Evolutionary conservation across 2,797 vertebrate genomes (phyloP).

Genomic region (Ceryle rudis): DNA sequence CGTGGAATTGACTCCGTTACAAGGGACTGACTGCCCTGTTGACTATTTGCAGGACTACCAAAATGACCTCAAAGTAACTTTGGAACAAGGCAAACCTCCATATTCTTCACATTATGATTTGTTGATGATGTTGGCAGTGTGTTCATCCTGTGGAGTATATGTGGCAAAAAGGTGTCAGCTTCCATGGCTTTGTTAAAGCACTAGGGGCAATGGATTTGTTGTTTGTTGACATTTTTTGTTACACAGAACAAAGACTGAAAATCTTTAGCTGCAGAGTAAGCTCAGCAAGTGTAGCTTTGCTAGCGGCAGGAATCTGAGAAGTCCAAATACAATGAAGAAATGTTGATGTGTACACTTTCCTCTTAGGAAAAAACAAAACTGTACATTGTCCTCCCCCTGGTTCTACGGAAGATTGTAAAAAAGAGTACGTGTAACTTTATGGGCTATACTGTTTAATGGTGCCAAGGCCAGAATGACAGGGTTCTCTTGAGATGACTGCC

Average conservation of each 20-base stretch:
- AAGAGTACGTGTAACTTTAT: not conserved
- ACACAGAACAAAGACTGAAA: not conserved
- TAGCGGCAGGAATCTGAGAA: not conserved
- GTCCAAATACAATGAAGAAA: not conserved
- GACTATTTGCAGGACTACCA: not conserved
- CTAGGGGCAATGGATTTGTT: not conserved
- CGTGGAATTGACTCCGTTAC: not conserved
- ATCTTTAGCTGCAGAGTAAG: not conserved
- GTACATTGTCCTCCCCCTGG: not conserved
- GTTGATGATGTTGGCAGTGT: not conserved
- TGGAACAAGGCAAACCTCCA: not conserved
- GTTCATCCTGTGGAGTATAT: not conserved
- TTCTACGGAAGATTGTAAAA: not conserved
- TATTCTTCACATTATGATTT: not conserved
- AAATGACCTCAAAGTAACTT: constrained; percentile 32
- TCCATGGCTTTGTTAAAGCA: not conserved
- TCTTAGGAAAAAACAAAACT: not conserved
- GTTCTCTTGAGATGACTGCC: not conserved
- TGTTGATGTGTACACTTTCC: not conserved
- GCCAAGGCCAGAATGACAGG: not conserved
- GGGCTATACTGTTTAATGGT: not conserved
- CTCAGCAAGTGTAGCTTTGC: not conserved
- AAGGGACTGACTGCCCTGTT: not conserved
- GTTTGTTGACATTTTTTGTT: not conserved
- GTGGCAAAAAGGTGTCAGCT: not conserved